These are phyloP conservation scores for Brachionus paranguensis DNA, from an alignment of 1,140 invertebrate species.

Conservation along the genomic window DNA sequence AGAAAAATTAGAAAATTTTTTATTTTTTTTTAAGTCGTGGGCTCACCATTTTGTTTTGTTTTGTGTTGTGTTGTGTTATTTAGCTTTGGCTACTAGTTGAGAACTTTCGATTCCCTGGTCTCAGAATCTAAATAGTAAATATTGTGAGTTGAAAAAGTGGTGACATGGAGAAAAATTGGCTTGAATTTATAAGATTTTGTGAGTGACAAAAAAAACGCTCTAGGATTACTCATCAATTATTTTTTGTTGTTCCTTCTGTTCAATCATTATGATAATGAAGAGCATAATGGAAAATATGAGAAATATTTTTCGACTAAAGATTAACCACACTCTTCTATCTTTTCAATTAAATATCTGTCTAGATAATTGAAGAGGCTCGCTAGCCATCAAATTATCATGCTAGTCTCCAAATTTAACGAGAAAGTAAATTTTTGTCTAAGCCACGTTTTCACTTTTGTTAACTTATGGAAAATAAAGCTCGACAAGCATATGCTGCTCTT, in stretches of 20 bases:
- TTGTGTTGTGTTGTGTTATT: not conserved
- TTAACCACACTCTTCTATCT: not conserved
- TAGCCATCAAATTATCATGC: not conserved
- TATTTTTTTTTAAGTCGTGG: too few relatives aligned
- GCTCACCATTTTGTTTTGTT: not conserved
- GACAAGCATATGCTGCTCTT: not conserved
- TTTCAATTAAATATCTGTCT: not conserved
- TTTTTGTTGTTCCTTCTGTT: not conserved
- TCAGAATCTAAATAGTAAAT: not conserved
- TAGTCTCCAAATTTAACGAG: not conserved
- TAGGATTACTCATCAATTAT: not conserved
- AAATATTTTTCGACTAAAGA: not conserved
- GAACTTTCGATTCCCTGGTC: slow-evolving; percentile 34
- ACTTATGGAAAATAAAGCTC: not conserved
- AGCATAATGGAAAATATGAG: not conserved
- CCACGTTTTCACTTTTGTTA: not conserved
- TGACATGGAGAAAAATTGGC: not conserved
- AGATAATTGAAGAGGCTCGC: not conserved
- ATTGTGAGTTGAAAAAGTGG: not conserved
- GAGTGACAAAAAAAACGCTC: not conserved
- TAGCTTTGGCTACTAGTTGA: not conserved
- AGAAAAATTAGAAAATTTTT: slow-evolving; percentile 52
- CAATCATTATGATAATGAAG: not conserved
- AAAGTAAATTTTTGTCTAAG: not conserved
- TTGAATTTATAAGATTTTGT: not conserved